Conservation (phyloP, 2,888 invertebrate genomes). For the Apotomis betuletana region DNA sequence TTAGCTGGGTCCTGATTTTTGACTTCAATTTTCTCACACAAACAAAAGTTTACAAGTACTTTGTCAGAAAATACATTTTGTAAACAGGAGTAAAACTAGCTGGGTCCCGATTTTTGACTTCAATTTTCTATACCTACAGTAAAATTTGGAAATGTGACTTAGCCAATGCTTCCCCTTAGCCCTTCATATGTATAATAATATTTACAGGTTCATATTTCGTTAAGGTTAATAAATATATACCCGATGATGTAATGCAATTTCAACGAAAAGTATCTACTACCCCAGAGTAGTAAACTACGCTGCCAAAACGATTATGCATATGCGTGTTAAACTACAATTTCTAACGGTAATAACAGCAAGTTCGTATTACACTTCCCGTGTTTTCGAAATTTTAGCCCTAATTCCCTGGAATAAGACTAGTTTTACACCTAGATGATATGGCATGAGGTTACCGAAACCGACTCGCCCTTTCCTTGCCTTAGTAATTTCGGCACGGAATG, state of each 20-base stretch:
- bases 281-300: background rate
- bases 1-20: too few relatives aligned
- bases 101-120: too few relatives aligned
- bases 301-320: conserved; percentile 1
- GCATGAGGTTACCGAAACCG: too few relatives aligned
- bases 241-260: background rate
- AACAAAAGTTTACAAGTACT: too few relatives aligned
- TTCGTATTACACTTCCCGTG: background rate
- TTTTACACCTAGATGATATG: background rate
- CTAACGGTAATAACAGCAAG: background rate
- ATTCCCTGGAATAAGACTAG: background rate
- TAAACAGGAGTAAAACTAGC: too few relatives aligned
- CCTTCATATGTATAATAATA: too few relatives aligned
- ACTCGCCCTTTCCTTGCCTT: background rate
- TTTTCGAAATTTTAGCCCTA: background rate
- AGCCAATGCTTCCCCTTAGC: too few relatives aligned
- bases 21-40: too few relatives aligned
- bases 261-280: background rate
- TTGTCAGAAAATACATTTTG: too few relatives aligned
- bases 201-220: background rate
- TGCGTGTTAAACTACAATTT: conserved; percentile 19
- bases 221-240: background rate
- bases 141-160: too few relatives aligned
- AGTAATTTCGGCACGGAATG: background rate
- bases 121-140: too few relatives aligned